Evolutionary conservation across 2,113 vertebrate species (phyloP).

Genomic region (Corynorhinus townsendii): DNA sequence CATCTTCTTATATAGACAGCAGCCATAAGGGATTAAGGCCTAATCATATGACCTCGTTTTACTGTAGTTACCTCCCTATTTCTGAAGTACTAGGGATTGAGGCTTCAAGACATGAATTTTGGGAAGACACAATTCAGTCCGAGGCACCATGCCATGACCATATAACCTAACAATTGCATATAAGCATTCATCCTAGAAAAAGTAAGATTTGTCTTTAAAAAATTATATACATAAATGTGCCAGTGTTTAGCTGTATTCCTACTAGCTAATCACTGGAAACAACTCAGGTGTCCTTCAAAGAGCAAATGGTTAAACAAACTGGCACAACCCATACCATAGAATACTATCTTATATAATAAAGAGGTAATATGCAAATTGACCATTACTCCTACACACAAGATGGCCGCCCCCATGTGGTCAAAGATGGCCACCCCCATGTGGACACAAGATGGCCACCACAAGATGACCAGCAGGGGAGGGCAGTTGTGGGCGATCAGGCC

Average conservation of each 20-base stretch:
- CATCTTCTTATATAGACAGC: neutral
- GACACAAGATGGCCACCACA: too few relatives aligned
- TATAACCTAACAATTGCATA: neutral
- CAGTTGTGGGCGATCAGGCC: too few relatives aligned
- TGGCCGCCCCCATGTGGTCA: too few relatives aligned
- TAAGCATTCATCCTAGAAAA: neutral
- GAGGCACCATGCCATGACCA: neutral
- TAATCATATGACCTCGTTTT: neutral
- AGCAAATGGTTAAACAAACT: neutral
- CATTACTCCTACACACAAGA: too few relatives aligned
- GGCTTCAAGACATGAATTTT: neutral
- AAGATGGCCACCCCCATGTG: too few relatives aligned
- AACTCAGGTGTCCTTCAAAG: neutral
- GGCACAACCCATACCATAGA: neutral
- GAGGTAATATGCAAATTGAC: too few relatives aligned
- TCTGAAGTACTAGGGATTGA: neutral
- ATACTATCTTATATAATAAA: neutral
- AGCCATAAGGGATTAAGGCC: neutral
- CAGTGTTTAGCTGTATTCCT: neutral
- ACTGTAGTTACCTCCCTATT: neutral
- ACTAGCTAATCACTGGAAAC: neutral
- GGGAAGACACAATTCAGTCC: neutral
- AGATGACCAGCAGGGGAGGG: too few relatives aligned
- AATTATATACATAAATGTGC: neutral
- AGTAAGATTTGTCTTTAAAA: neutral